A percentile compares a stretch with the other conserved stretches of the same genome.
Evolutionary conservation across 2,888 invertebrate genomes (phyloP).

Genomic region (Thymelicus sylvestris): DNA sequence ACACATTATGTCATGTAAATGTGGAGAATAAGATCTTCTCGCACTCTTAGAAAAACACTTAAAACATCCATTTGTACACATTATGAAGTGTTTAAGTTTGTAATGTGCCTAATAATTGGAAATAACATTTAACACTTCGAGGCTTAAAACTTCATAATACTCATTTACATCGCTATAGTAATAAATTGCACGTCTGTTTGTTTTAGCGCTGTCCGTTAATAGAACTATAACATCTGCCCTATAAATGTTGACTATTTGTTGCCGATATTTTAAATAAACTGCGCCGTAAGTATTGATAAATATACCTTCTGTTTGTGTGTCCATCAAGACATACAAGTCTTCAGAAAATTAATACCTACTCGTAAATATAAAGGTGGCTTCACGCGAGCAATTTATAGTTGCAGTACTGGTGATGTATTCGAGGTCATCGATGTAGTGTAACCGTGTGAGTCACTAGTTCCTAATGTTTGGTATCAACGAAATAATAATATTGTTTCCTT

Average conservation of each 20-base stretch:
- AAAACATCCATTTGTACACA: not conserved
- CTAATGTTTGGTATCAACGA: too few relatives aligned
- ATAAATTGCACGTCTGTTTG: constrained; percentile 9
- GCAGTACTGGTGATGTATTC: too few relatives aligned
- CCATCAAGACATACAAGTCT: constrained; percentile 4
- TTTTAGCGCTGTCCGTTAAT: not conserved
- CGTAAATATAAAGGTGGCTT: not conserved
- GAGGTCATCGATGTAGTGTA: too few relatives aligned
- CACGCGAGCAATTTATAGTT: not conserved
- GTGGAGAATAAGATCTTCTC: not conserved
- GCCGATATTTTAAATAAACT: not conserved
- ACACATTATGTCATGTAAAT: not conserved
- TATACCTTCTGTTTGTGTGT: constrained; percentile 2
- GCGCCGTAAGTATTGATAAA: not conserved
- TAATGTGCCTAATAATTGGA: constrained; percentile 11
- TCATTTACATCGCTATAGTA: constrained; percentile 4
- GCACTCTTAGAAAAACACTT: not conserved
- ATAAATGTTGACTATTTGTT: constrained; percentile 1
- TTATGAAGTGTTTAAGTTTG: not conserved
- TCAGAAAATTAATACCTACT: constrained; percentile 20
- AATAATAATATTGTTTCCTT: too few relatives aligned
- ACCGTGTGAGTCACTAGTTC: too few relatives aligned
- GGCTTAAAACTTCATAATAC: not conserved
- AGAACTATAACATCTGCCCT: constrained; percentile 7
- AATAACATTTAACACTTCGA: constrained; percentile 1